Conservation (phyloP, 2,888 invertebrate genomes). For the Chaetogeoica ovagalla region DNA sequence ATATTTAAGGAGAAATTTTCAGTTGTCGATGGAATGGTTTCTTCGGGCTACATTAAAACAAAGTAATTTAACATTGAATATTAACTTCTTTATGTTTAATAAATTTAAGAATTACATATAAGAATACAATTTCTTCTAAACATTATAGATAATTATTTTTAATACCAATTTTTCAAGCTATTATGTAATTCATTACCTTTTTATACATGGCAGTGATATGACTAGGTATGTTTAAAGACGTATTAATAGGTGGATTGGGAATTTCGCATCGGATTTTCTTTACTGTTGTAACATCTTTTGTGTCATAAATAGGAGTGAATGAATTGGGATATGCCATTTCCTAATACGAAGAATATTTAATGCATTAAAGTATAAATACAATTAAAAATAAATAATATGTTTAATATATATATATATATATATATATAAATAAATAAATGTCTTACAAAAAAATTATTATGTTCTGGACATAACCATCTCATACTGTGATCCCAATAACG, state of each 20-base stretch:
- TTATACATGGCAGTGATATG: slow-evolving; percentile 28
- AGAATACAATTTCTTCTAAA: no score
- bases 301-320: not conserved
- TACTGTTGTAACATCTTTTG: not conserved
- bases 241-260: not conserved
- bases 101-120: no score
- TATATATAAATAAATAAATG: slow-evolving; percentile 1
- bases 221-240: slow-evolving; percentile 31
- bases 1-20: slow-evolving; percentile 32
- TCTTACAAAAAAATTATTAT: slow-evolving; percentile 59
- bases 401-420: no score
- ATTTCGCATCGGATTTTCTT: slow-evolving; percentile 14
- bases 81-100: no score
- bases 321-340: slow-evolving; percentile 25
- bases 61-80: not conserved
- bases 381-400: not conserved
- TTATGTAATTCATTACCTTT: slow-evolving; percentile 18
- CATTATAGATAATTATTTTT: not conserved
- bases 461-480: slow-evolving; percentile 97
- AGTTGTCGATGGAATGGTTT: slow-evolving; percentile 12
- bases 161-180: not conserved
- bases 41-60: slow-evolving; percentile 12
- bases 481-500: slow-evolving; percentile 79
- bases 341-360: slow-evolving; percentile 6
- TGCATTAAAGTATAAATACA: not conserved